phyloP scores from a whole-genome alignment of 2,888 invertebrate species.

The Prosopocoilus inquinatus region DNA sequence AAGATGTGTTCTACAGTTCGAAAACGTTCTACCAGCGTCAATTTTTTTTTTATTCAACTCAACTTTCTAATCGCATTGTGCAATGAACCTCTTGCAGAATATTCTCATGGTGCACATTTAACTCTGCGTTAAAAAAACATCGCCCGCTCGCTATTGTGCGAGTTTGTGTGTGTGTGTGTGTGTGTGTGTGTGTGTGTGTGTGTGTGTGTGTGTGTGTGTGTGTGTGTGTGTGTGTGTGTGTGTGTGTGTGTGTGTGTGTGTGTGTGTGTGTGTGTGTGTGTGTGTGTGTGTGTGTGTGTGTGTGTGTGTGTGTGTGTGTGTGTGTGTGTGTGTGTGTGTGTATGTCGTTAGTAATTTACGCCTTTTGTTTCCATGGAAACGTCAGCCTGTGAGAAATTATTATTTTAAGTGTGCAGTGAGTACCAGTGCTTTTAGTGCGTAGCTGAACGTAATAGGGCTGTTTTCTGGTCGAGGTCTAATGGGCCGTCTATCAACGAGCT shows the following conservation, averaged over 20 bases:
- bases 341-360: too few relatives aligned
- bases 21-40: neutral
- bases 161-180: neutral
- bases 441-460: constrained; percentile 11
- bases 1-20: neutral
- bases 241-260: neutral
- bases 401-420: constrained; percentile 5
- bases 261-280: neutral
- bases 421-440: constrained; percentile 8
- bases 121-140: neutral
- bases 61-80: constrained; percentile 4
- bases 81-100: neutral
- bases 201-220: neutral
- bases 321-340: neutral
- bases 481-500: constrained; percentile 2
- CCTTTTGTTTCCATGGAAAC: too few relatives aligned
- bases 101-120: constrained; percentile 2
- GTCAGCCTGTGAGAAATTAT: neutral
- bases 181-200: neutral
- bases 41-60: neutral
- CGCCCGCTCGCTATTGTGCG: neutral
- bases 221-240: neutral
- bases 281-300: neutral
- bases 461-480: constrained; percentile 11
- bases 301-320: neutral